Evolutionary conservation across 92 coral and sea anemone species (phyloP), one percentile per base, ranked within the genome.

Genomic region (Parazoanthus darwini): DNA sequence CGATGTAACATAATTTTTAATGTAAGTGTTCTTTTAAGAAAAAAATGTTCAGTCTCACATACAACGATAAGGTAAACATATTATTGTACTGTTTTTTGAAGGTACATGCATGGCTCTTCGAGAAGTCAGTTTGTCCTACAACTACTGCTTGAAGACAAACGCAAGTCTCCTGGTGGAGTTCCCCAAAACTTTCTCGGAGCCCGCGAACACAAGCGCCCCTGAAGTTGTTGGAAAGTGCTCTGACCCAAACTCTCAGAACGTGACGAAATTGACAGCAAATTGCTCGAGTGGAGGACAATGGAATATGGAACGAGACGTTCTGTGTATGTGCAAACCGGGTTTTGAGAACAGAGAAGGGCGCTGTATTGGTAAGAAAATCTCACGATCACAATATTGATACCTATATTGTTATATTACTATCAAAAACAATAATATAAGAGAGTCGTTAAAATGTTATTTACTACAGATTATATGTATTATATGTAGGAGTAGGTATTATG

Each of bases 281-380:
- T 97, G 99, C 38, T 86, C 88, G 46, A 93, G 93, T 42, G 66
- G 88, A 79, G 99, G 99, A 44, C 86, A 79, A 5, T 97, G 99
- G 99, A 90, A 86, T 6, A 83, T 91, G 38, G 81, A 80, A 16
- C 85, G 71, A 37, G 73, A 81, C 16, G 79, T 89, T 10, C 77
- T 54, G 67, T 97, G 99, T 71, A 85, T 92, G 23, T 97, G 99
- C 68, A 90, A 87, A 25, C 77, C 91, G 23, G 99, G 99, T 6
- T 94, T 91, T 88, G 95, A 93, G 68, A 84, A 42, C 15, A 84
- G 33, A 18, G 67, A 29, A 1, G 87, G 87, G 25, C 54, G 44
- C 35, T 84, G 87, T 16, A 29, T 71, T 6, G 78, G 87, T 84
- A 84, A 84, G 87, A 9, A 6, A 38, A 37, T n/a, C 6, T 22